Conservation (phyloP, 2,113 vertebrate species). For the Xiphophorus maculatus region DNA sequence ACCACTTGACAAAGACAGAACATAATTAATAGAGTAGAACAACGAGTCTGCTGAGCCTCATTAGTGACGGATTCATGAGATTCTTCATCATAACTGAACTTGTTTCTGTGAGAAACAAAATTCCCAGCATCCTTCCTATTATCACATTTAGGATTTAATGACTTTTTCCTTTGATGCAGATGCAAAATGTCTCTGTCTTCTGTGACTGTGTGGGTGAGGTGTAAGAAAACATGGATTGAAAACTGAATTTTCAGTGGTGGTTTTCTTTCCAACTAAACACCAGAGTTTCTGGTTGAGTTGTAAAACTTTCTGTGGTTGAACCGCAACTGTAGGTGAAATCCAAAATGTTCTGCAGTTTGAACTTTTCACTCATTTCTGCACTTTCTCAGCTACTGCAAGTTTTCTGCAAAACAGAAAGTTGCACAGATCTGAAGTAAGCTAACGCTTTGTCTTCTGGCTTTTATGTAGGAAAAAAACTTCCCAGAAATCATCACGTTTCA, state of each 20-base stretch:
- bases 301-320: constrained; percentile 16
- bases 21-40: neutral
- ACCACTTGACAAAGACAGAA: neutral
- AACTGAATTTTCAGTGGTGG: neutral
- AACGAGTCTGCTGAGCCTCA: neutral
- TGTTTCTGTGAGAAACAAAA: neutral
- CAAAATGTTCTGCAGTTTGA: neutral
- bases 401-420: neutral
- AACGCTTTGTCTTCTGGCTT: neutral
- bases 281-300: neutral
- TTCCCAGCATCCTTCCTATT: neutral
- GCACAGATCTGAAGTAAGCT: too few relatives aligned
- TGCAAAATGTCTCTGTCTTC: neutral
- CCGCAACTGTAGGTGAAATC: constrained; percentile 12
- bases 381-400: neutral
- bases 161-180: neutral
- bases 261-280: neutral
- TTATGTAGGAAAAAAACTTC: neutral
- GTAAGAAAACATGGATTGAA: neutral
- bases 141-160: neutral
- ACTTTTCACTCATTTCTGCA: neutral
- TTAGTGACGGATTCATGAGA: neutral
- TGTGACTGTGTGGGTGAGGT: neutral
- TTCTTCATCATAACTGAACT: neutral
- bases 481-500: neutral